Evolutionary conservation across 2,113 vertebrate species (phyloP), one percentile per base, ranked within the genome.

Genomic region (Odontesthes bonariensis): DNA sequence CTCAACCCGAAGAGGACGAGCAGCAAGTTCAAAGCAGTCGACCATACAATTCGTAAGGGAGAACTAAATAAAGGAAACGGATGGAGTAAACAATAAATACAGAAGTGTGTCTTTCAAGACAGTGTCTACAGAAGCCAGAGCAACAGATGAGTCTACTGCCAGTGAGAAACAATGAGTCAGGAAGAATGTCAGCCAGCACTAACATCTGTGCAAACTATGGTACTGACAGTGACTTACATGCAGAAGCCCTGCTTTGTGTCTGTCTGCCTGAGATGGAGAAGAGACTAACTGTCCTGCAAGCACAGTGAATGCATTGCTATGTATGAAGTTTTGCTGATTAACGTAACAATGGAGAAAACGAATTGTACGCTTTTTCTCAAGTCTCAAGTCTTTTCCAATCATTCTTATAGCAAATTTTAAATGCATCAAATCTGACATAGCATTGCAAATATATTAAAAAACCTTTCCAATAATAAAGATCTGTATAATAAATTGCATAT

Each of bases 81-180:
- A 58, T 69, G 59, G 55, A 65, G 42, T 20, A 9, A 51, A 14
- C 55, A 59, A 61, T 40, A 17, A 38, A 75, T 31, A 44, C 46
- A 0, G 38, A 19, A 23, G 31, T 23, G 32, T 55, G 46, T 60
- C 62, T 70, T 75, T 56, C 6, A 63, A 67, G 59, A 4, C 53
- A 77, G 53, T 20, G 62, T 73, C 67, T 23, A 75, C 76, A 77
- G 59, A 27, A 69, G 70, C 73, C 55, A 72, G 70, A 35, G 62
- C 35, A 52, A 57, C 55, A 40, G 64, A 51, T 72, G 76, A 40
- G 71, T 78, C 51, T 62, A 62, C 66, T 77, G 82, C 76, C 71
- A 77, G 69, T 71, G 51, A 75, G 58, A 78, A 79, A 57, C 54
- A 62, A 27, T 12, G 44, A 54, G 79, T 83, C 84, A 82, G 71